Conservation (phyloP, 2,888 invertebrate genomes). For the Copidosoma aretas region DNA sequence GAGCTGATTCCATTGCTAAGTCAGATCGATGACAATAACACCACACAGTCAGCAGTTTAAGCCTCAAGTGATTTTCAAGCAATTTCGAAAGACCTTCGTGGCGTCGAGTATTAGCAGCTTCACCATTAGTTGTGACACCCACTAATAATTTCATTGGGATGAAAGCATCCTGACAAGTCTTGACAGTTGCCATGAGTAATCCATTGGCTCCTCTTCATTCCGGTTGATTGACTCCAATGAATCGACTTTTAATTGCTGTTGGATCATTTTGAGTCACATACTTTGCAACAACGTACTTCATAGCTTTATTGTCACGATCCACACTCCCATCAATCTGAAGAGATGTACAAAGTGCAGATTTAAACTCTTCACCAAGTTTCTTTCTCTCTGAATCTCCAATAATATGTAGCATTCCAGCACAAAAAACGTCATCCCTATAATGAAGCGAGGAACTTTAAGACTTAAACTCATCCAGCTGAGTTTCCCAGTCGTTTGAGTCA, state of each 20-base stretch:
- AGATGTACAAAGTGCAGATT: conserved; percentile 11
- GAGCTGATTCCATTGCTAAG: too few relatives aligned
- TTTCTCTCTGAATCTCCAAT: conserved; percentile 12
- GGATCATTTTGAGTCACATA: neutral
- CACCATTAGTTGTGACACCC: conserved; percentile 10
- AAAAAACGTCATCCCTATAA: conserved; percentile 1
- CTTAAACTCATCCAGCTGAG: conserved; percentile 10
- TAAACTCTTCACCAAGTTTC: neutral
- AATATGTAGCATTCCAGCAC: conserved; percentile 11
- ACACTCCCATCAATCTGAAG: conserved; percentile 8
- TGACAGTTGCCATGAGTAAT: neutral
- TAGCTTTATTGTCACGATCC: conserved; percentile 6
- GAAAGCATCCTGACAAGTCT: neutral
- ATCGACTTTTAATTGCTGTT: conserved; percentile 5
- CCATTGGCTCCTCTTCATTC: conserved; percentile 1
- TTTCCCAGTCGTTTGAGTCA: conserved; percentile 1
- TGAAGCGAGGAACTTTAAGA: conserved; percentile 1
- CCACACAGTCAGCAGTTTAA: conserved; percentile 4
- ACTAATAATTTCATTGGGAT: neutral
- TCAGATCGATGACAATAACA: conserved; percentile 9
- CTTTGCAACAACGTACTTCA: conserved; percentile 10
- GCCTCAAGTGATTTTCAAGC: conserved; percentile 12
- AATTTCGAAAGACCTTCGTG: conserved; percentile 10
- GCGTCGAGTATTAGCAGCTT: conserved; percentile 10
- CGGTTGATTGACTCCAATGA: conserved; percentile 9